Percentiles rank a stretch among this genome's conserved stretches.
phyloP scores from a whole-genome alignment of 1,140 invertebrate genomes.

The Tetramorium parvispinum region DNA sequence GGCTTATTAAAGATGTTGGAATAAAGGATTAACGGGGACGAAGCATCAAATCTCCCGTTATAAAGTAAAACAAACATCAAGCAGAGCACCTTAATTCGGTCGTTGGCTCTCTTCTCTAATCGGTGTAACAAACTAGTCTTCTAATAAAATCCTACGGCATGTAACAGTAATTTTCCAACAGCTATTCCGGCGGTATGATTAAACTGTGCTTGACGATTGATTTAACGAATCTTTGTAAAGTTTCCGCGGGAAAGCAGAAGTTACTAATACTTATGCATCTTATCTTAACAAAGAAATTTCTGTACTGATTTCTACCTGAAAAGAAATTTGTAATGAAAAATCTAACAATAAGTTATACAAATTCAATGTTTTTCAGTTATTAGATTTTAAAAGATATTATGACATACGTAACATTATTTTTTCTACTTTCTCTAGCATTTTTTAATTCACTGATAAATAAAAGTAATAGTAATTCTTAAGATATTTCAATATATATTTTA shows the following conservation, averaged over 20 bases:
- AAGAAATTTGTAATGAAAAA: neutral
- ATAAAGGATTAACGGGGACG: conserved; percentile 9
- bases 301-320: neutral
- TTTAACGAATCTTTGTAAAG: conserved; percentile 32
- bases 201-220: neutral
- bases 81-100: neutral
- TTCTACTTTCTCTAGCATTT: neutral
- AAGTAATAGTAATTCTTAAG: neutral
- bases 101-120: conserved; percentile 14
- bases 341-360: neutral
- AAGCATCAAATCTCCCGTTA: conserved; percentile 33
- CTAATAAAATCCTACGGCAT: conserved; percentile 22
- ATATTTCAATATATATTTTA: neutral
- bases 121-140: conserved; percentile 40
- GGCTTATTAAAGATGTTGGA: conserved; percentile 45
- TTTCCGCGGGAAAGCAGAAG: neutral
- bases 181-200: neutral
- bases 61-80: conserved; percentile 44
- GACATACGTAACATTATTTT: neutral
- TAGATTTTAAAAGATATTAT: neutral
- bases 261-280: neutral
- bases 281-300: neutral
- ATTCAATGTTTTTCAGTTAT: neutral
- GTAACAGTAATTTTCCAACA: conserved; percentile 58
- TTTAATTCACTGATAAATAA: conserved; percentile 1